Conservation (phyloP, 2,888 invertebrate species). For the Amorpha juglandis region DNA sequence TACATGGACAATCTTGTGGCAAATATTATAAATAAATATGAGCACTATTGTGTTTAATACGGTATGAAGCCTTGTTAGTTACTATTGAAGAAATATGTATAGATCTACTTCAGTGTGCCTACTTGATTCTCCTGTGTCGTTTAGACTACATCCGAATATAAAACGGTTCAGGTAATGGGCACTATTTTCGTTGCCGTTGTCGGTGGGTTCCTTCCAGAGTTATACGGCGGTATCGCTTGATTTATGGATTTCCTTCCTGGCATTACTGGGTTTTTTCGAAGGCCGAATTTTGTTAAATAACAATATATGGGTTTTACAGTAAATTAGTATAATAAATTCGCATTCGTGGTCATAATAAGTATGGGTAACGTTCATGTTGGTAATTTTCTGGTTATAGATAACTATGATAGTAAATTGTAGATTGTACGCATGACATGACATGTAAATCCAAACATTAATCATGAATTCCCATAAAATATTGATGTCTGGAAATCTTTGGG, state of each 20-base stretch:
- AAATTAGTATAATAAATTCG: neutral
- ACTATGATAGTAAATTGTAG: no score
- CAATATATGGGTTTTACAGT: slow-evolving; percentile 5
- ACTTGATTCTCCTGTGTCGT: neutral
- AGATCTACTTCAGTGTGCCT: neutral
- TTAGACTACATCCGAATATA: neutral
- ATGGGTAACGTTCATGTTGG: no score
- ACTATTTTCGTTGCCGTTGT: slow-evolving; percentile 50
- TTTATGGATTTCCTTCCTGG: slow-evolving; percentile 62
- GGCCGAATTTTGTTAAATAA: slow-evolving; percentile 29
- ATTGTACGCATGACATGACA: no score
- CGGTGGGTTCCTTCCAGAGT: slow-evolving; percentile 53
- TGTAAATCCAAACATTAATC: no score
- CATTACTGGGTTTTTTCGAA: slow-evolving; percentile 49
- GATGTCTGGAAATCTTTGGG: no score
- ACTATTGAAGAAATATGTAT: neutral
- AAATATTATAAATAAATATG: no score
- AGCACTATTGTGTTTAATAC: no score
- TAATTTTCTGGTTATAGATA: no score
- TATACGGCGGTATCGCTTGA: slow-evolving; percentile 58
- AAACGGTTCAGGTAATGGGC: slow-evolving; percentile 28
- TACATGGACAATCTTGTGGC: no score
- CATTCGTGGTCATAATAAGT: neutral
- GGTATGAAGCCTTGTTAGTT: neutral
- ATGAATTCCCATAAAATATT: no score